Percentiles rank a stretch among this genome's conserved stretches.
phyloP scores from a whole-genome alignment of 2,797 vertebrate species.

The Characodon lateralis region DNA sequence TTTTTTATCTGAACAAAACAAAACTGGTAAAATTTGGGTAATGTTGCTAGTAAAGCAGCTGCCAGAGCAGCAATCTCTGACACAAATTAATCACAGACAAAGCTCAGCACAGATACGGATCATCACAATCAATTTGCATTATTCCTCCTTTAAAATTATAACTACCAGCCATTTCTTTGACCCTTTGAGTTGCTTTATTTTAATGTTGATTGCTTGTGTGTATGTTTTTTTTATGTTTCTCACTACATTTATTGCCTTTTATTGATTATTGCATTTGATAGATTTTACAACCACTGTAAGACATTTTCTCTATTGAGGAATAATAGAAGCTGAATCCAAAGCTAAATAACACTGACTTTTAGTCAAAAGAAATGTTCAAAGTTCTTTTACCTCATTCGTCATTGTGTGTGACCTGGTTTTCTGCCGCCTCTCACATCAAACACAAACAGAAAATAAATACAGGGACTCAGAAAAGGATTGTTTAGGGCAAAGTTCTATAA shows the following conservation, averaged over 20 bases:
- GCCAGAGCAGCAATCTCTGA: background rate
- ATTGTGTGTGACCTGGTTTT: background rate
- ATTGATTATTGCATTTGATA: background rate
- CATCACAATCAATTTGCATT: background rate
- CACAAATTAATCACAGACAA: background rate
- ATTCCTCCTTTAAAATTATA: background rate
- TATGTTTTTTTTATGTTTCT: background rate
- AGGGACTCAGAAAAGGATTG: background rate
- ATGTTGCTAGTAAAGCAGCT: background rate
- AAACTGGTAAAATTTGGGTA: background rate
- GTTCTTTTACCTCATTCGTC: background rate
- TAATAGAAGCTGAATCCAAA: background rate
- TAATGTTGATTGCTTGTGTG: background rate
- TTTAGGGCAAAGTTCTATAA: background rate
- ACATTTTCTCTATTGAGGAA: background rate
- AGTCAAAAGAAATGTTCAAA: background rate
- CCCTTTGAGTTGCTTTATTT: background rate
- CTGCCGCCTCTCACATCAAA: background rate
- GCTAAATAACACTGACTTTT: background rate
- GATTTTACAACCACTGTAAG: background rate
- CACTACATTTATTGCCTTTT: background rate
- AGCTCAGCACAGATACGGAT: background rate
- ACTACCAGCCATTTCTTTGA: background rate
- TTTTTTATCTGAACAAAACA: background rate
- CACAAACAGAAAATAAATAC: background rate